Base-by-base conservation (phyloP, 2,888 invertebrate species). In the Papilio demoleus region DNA sequence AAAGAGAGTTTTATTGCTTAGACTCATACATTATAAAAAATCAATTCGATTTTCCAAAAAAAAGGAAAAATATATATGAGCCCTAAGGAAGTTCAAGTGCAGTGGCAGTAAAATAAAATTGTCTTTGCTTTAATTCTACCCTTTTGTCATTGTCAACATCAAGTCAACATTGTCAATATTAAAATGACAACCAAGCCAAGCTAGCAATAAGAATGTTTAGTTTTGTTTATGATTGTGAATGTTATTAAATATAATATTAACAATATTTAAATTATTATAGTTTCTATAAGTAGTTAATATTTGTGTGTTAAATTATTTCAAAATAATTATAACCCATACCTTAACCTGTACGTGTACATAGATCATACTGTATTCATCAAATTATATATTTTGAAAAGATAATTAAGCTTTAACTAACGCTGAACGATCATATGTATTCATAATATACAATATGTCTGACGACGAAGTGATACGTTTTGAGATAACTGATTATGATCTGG, bases 391-490 rank as follows among this genome's bases (percentile, higher is more conserved):
- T 45, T 9, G 17, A 19, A 45, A 9, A 45, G 17, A 17, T n/a
- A n/a, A 42, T 8, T 1, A 19, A 45, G 0, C 17, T 45, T n/a
- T n/a, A n/a, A n/a, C n/a, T n/a, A n/a, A n/a, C n/a, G n/a, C n/a
- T n/a, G n/a, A n/a, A n/a, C n/a, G n/a, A n/a, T n/a, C n/a, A n/a
- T n/a, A n/a, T 59, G 22, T 36, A 22, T 42, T 58, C 14, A 45
- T 63, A 22, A n/a, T 58, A 24, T 53, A 12, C 60, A 84, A 17
- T 71, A 96, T 96, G 96, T 95, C 95, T 4, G 97, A 96, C 70
- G 96, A 97, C 80, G 99, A 99, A 90, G 95, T 97, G 77, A 98
- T 98, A 88, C 95, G 95, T 66, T 99, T 99, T 88, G 98, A 99
- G 92, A 96, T 99, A 70, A 97, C 98, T 0, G 98, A 99, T 81